Evolutionary conservation across 2,797 vertebrate species (phyloP), one percentile per base, ranked within the genome.

Genomic region (Anguilla marmorata): DNA sequence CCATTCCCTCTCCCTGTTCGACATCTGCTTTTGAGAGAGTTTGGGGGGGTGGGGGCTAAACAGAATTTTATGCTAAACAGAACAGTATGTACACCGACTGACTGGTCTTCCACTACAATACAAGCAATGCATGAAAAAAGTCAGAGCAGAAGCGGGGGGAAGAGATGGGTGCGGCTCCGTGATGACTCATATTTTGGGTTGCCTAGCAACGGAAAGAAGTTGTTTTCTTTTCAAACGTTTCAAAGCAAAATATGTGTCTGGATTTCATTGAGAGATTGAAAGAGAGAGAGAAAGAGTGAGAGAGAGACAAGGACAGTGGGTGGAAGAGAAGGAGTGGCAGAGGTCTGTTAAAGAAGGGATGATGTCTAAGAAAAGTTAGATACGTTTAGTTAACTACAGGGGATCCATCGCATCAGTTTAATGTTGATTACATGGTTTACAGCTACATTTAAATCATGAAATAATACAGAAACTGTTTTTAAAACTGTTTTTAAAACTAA

Each of bases 121-220:
- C 79, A 9, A 48, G 45, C 45, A 82, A 48, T 50, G 41, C 7
- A n/a, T 82, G 79, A 82, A 82, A 82, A 48, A 33, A 82, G 41
- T 82, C 79, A 9, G 37, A 86, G 89, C 30, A 50, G 84, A 21
- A 37, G 69, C 90, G 89, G 91, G 56, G 80, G 56, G 84, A 21
- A 30, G 85, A 91, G 91, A 93, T 90, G 94, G 95, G 95, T 85
- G 94, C 92, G 93, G 95, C 91, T 63, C 91, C 58, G 84, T 58
- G 93, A 92, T 96, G 96, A 96, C 93, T 96, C 95, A 96, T 92
- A 93, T 94, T 95, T 94, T 92, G 93, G 90, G 95, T 96, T 96
- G 95, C 96, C 92, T 95, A 94, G 96, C 91, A 94, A 96, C 95
- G 87, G 90, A 90, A 87, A 88, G 89, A 90, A 95, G 93, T 94